These are phyloP conservation scores for Atopsyche davidsoni DNA, from an alignment of 1,140 invertebrate genomes.

Conservation along the genomic window DNA sequence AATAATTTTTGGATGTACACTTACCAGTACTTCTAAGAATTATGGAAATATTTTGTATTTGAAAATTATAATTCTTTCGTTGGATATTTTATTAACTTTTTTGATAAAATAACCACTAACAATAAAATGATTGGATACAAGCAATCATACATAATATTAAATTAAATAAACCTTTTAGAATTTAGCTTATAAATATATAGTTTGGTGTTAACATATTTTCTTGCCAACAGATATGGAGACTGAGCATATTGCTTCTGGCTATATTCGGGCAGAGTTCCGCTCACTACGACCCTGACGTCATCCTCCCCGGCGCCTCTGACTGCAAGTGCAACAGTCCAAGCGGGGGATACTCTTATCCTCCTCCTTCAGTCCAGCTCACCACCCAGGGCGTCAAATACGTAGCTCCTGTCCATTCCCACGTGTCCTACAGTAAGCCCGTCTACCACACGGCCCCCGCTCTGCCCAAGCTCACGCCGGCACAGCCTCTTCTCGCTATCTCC, in stretches of 20 bases:
- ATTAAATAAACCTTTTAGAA: no score
- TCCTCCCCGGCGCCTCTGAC: conserved; percentile 42
- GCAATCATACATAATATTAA: no score
- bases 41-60: no score
- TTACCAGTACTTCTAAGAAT: no score
- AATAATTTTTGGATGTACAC: no score
- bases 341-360: conserved; percentile 40
- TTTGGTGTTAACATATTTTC: no score
- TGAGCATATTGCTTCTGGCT: conserved; percentile 24
- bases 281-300: conserved; percentile 47
- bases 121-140: no score
- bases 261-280: conserved; percentile 33
- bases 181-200: no score
- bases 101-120: no score
- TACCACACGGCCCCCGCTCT: conserved; percentile 26
- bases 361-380: conserved; percentile 38
- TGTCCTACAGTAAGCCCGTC: conserved; percentile 15
- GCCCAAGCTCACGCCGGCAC: conserved; percentile 14
- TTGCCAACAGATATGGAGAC: conserved; percentile 14
- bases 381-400: conserved; percentile 33
- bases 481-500: conserved; percentile 16
- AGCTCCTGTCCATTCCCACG: conserved; percentile 18
- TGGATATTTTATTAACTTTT: no score
- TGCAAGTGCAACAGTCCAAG: conserved; percentile 31
- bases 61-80: no score